Conservation (phyloP, 2,797 vertebrate species). For the Chrosomus eos region DNA sequence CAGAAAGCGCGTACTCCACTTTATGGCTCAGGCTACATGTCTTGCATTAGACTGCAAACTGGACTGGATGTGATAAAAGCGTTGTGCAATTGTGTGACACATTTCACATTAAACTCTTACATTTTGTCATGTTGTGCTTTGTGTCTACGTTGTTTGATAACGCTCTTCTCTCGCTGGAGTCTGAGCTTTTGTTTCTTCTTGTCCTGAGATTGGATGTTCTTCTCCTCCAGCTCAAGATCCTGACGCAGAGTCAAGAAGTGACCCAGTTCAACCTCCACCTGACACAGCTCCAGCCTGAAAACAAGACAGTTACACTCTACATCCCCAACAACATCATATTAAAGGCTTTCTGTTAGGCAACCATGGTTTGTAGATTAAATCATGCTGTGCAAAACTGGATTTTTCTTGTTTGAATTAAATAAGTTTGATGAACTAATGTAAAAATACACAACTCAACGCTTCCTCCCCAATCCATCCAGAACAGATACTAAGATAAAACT, state of each 20-base stretch:
- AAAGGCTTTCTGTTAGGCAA: neutral
- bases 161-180: constrained; percentile 75
- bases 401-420: neutral
- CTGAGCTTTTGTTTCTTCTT: constrained; percentile 64
- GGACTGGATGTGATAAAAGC: neutral
- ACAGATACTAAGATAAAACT: neutral
- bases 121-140: constrained; percentile 67
- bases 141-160: constrained; percentile 63
- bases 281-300: constrained; percentile 76
- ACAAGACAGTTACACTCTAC: neutral
- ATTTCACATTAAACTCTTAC: constrained; percentile 66
- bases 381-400: neutral
- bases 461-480: neutral
- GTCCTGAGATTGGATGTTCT: constrained; percentile 65
- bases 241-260: constrained; percentile 68
- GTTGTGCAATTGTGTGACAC: neutral
- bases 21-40: neutral
- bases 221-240: constrained; percentile 70
- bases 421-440: neutral
- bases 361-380: neutral
- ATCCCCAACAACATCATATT: neutral
- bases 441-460: neutral
- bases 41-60: neutral
- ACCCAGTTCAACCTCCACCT: constrained; percentile 77
- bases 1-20: neutral